These are phyloP conservation scores for Ceratitis capitata DNA, from an alignment of 1,140 invertebrate species.

Conservation along the genomic window DNA sequence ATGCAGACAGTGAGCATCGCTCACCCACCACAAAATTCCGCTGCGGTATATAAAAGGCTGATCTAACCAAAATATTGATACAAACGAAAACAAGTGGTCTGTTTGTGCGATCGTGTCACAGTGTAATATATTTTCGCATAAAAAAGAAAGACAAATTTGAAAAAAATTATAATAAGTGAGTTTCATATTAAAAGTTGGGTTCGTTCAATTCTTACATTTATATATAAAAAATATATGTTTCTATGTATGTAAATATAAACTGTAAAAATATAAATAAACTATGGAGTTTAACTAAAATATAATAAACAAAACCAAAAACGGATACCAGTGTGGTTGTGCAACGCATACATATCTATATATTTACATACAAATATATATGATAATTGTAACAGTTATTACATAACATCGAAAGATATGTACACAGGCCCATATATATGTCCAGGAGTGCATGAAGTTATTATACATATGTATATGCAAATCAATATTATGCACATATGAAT, in stretches of 20 bases:
- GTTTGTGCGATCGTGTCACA: slow-evolving; percentile 3
- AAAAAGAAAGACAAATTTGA: not conserved
- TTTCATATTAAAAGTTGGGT: not conserved
- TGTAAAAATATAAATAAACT: not conserved
- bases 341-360: not conserved
- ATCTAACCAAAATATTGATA: slow-evolving; percentile 28
- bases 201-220: not conserved
- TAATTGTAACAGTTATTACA: not conserved
- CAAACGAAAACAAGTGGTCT: slow-evolving; percentile 21
- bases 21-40: slow-evolving; percentile 22
- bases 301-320: not conserved
- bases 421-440: too few species aligned
- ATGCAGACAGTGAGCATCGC: slow-evolving; percentile 17
- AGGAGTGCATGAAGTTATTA: not conserved
- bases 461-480: not conserved
- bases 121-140: not conserved
- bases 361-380: too few species aligned
- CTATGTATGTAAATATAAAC: not conserved
- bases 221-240: not conserved
- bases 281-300: not conserved
- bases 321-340: slow-evolving; percentile 1
- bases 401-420: too few species aligned
- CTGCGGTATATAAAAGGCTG: slow-evolving; percentile 21
- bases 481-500: too few species aligned
- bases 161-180: slow-evolving; percentile 8